These are phyloP conservation scores for Acrobasis repandana DNA, from an alignment of 2,888 invertebrate species.

Conservation along the genomic window DNA sequence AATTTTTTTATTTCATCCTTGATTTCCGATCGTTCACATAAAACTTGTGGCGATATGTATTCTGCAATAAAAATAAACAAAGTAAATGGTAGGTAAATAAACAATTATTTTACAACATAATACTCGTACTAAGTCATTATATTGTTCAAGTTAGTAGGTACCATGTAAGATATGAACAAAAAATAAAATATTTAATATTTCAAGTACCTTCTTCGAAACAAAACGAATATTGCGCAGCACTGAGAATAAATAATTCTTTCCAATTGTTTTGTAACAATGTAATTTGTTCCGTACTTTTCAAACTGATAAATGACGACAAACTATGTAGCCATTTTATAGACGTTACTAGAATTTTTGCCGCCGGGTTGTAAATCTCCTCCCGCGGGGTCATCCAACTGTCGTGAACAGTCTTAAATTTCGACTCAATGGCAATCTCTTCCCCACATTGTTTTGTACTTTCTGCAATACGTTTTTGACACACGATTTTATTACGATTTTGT, in stretches of 20 bases:
- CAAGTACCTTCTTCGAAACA: conserved; percentile 87
- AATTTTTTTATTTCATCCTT: conserved; percentile 76
- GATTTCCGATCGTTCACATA: conserved; percentile 78
- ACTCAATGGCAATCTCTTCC: conserved; percentile 33
- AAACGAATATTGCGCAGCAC: conserved; percentile 91
- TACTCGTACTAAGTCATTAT: too few relatives aligned
- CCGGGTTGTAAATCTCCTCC: conserved; percentile 88
- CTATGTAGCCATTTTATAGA: conserved; percentile 91
- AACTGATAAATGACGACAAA: conserved; percentile 88
- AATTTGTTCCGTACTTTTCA: conserved; percentile 85
- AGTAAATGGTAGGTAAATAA: too few relatives aligned
- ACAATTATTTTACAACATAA: too few relatives aligned
- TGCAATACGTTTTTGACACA: conserved; percentile 34
- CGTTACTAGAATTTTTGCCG: conserved; percentile 89
- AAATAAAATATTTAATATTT: neutral
- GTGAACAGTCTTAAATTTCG: conserved; percentile 35
- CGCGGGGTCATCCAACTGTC: conserved; percentile 84
- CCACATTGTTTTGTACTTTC: conserved; percentile 37
- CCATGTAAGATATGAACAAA: neutral
- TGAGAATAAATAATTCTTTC: conserved; percentile 92
- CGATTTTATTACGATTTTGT: conserved; percentile 40
- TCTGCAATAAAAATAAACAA: conserved; percentile 55
- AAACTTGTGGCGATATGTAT: conserved; percentile 48
- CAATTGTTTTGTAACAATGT: conserved; percentile 90
- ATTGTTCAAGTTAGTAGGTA: too few relatives aligned